Conservation (phyloP, 2,113 vertebrate species). For the Carassius carassius region DNA sequence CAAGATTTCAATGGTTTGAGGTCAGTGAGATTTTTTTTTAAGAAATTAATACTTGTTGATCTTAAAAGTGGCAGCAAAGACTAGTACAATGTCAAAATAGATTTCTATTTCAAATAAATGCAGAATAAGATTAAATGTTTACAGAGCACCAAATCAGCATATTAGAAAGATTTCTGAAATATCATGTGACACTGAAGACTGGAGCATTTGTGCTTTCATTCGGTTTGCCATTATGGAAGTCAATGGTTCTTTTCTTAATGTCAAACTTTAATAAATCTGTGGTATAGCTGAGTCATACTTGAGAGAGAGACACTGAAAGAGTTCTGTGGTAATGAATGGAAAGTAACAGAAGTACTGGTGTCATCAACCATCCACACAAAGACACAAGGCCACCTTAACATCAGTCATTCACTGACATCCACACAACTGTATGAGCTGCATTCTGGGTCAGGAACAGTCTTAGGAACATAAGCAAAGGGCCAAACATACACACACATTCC, state of each 20-base stretch:
- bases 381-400: not conserved
- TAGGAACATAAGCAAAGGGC: not conserved
- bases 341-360: not conserved
- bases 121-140: not conserved
- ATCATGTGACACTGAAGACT: not conserved
- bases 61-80: not conserved
- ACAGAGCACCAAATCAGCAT: not conserved
- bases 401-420: not conserved
- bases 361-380: constrained; percentile 17
- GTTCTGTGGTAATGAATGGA: not conserved
- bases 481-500: not conserved
- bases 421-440: not conserved
- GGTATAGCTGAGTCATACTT: not conserved
- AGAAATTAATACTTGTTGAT: not conserved
- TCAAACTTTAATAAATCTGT: too few relatives aligned
- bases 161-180: not conserved
- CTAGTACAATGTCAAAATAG: too few relatives aligned
- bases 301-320: not conserved
- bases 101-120: not conserved
- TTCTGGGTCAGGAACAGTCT: not conserved
- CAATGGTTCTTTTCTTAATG: not conserved
- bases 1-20: too few relatives aligned
- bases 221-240: not conserved
- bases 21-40: too few relatives aligned
- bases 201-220: not conserved